Conservation (phyloP, 1,140 invertebrate species). For the Anthonomus grandis region DNA sequence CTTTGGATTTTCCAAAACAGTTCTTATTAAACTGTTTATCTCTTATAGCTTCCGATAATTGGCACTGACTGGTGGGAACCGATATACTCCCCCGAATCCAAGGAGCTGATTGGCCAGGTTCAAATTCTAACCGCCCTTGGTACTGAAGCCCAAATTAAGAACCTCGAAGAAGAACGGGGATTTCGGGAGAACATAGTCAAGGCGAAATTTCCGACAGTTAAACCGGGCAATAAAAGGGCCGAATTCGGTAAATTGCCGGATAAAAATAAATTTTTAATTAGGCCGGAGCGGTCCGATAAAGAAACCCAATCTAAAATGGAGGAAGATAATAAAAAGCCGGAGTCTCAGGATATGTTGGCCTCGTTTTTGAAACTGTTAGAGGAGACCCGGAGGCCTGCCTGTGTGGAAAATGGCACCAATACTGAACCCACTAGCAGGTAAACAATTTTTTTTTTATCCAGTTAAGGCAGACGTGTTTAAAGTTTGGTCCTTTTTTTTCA, state of each 20-base stretch:
- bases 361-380: slow-evolving; percentile 30
- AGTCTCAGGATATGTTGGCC: slow-evolving; percentile 22
- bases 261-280: no score
- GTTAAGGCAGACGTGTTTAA: no score
- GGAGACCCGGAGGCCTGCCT: slow-evolving; percentile 8
- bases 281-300: no score
- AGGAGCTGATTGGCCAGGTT: slow-evolving; percentile 52
- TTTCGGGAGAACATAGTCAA: slow-evolving; percentile 46
- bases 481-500: no score
- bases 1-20: background rate
- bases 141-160: slow-evolving; percentile 57
- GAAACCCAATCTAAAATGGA: background rate
- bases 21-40: background rate
- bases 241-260: background rate
- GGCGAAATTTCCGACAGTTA: slow-evolving; percentile 20
- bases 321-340: background rate
- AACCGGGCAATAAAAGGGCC: background rate
- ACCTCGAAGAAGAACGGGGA: slow-evolving; percentile 54
- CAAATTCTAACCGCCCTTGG: slow-evolving; percentile 58
- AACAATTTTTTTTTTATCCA: no score
- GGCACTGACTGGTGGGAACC: slow-evolving; percentile 59
- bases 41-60: slow-evolving; percentile 56
- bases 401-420: slow-evolving; percentile 29
- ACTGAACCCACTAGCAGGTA: no score
- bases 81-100: slow-evolving; percentile 49